Evolutionary conservation across 2,113 vertebrate species (phyloP).

Genomic region (Macrotus californicus): DNA sequence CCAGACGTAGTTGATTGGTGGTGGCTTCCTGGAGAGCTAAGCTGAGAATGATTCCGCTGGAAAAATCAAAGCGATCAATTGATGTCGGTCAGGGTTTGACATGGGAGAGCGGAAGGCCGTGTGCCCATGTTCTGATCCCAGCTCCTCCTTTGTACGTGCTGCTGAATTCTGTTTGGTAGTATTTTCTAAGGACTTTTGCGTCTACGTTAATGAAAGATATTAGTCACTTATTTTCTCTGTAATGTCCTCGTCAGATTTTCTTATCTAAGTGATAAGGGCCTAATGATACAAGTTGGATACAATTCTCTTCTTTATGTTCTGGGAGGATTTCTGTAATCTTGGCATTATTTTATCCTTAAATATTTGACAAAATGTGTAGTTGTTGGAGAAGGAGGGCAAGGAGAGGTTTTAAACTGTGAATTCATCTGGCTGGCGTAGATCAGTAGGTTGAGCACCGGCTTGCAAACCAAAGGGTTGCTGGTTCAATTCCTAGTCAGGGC

Average conservation of each 20-base stretch:
- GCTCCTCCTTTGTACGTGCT: background rate
- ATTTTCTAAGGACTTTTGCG: background rate
- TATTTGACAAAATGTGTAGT: background rate
- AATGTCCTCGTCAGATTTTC: background rate
- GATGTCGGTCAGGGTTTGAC: constrained; percentile 6
- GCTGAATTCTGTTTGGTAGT: background rate
- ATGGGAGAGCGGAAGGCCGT: background rate
- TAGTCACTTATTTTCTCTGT: background rate
- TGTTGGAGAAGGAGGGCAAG: background rate
- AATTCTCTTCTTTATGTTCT: background rate
- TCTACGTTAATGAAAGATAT: background rate
- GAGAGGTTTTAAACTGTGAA: background rate
- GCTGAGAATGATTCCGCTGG: constrained; percentile 2
- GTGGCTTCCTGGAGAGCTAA: background rate
- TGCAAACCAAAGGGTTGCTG: too few relatives aligned
- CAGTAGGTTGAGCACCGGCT: too few relatives aligned
- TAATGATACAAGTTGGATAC: background rate
- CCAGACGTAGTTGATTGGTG: background rate
- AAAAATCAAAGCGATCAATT: background rate
- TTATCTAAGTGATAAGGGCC: background rate
- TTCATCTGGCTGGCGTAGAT: background rate
- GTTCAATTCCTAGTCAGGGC: too few relatives aligned
- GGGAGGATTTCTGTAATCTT: background rate
- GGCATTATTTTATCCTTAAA: constrained; percentile 17
- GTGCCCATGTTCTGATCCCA: background rate